These are phyloP conservation scores for Eupithecia subfuscata DNA, from an alignment of 2,888 invertebrate genomes.

Conservation along the genomic window DNA sequence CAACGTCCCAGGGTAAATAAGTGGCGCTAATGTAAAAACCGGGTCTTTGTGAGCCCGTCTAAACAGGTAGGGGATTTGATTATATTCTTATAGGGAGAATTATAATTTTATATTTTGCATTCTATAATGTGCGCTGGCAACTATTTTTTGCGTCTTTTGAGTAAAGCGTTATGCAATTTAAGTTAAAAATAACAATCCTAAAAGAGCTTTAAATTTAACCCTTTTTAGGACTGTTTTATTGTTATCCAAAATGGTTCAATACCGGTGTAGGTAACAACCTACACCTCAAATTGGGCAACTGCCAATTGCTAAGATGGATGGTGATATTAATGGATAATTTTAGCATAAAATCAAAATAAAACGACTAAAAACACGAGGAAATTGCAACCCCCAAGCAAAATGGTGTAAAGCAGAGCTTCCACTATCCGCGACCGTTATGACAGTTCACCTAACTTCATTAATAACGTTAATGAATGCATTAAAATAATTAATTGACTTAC, in stretches of 20 bases:
- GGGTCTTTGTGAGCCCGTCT: constrained; percentile 32
- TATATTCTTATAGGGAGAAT: constrained; percentile 14
- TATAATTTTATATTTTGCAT: constrained; percentile 16
- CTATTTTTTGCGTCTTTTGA: constrained; percentile 1
- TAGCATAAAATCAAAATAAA: not conserved
- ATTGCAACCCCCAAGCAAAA: not conserved
- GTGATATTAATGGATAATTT: not conserved
- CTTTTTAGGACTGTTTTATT: not conserved
- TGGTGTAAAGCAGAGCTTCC: not conserved
- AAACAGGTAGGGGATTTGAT: constrained; percentile 23
- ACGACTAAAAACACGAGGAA: not conserved
- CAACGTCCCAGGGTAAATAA: constrained; percentile 47
- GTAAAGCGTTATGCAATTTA: not conserved
- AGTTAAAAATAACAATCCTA: not conserved
- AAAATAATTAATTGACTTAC: constrained; percentile 76
- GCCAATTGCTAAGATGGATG: not conserved
- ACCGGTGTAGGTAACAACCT: not conserved
- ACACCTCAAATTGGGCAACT: not conserved
- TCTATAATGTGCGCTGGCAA: constrained; percentile 11
- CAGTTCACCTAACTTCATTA: constrained; percentile 48
- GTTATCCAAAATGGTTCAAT: not conserved
- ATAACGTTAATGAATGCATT: constrained; percentile 76
- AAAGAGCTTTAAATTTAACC: not conserved
- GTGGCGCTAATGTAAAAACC: constrained; percentile 36
- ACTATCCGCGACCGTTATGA: constrained; percentile 20